phyloP scores from a whole-genome alignment of 2,113 vertebrate genomes.

The Rhizomys pruinosus region DNA sequence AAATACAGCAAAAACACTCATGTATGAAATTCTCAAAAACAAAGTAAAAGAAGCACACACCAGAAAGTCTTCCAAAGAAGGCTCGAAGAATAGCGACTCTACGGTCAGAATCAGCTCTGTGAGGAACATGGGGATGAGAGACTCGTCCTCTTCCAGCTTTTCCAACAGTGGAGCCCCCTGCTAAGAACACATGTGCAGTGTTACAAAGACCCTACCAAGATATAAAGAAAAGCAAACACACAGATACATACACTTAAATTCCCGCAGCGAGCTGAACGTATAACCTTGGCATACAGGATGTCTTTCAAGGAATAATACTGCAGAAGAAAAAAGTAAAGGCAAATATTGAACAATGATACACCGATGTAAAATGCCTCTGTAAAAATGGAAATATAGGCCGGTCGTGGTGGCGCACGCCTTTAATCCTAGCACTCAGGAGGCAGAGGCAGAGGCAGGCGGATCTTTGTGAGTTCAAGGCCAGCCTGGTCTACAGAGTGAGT shows the following conservation, averaged over 20 bases:
- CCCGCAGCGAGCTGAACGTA: not conserved
- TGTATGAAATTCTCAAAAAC: too few species aligned
- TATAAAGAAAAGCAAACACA: not conserved
- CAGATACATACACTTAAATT: not conserved
- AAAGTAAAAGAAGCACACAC: constrained; percentile 82
- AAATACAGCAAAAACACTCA: too few species aligned
- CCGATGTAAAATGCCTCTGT: not conserved
- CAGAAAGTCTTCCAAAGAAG: constrained; percentile 89
- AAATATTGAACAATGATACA: not conserved
- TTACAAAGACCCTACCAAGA: not conserved
- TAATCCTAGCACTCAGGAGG: too few species aligned
- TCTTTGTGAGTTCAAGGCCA: too few species aligned
- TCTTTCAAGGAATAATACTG: constrained; percentile 8
- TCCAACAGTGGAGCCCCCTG: constrained; percentile 58
- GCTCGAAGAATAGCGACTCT: constrained; percentile 87
- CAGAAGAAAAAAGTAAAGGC: not conserved
- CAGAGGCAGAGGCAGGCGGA: too few species aligned
- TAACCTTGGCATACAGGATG: not conserved
- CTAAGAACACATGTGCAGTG: constrained; percentile 33
- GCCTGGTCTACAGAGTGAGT: too few species aligned
- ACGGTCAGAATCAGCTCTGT: constrained; percentile 89
- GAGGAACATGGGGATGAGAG: constrained; percentile 87
- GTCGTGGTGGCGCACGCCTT: too few species aligned
- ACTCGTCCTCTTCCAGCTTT: constrained; percentile 79
- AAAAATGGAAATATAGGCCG: constrained; percentile 52